Evolutionary conservation across 2,888 invertebrate genomes (phyloP).

Genomic region (Chouioia cunea): DNA sequence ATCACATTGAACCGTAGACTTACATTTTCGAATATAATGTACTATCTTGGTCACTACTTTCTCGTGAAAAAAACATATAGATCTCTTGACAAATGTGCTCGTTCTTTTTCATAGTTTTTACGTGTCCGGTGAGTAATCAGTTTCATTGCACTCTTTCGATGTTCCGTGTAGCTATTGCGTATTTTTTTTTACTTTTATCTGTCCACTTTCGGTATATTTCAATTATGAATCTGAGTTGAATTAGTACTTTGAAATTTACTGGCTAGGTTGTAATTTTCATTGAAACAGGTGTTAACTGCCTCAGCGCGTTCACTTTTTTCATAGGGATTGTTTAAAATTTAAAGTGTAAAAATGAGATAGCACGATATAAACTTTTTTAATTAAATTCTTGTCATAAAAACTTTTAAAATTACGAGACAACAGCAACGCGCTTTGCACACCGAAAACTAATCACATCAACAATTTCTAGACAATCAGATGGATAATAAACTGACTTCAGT

Average conservation of each 20-base stretch:
- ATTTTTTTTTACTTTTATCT: neutral
- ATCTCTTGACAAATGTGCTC: constrained; percentile 36
- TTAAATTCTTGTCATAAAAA: too few species aligned
- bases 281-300: constrained; percentile 8
- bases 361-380: too few species aligned
- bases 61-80: constrained; percentile 33
- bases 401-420: too few species aligned
- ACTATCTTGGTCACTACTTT: neutral
- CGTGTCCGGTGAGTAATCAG: constrained; percentile 18
- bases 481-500: too few species aligned
- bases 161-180: constrained; percentile 33
- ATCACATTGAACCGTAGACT: neutral
- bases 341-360: too few species aligned
- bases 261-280: constrained; percentile 21
- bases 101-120: constrained; percentile 14
- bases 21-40: neutral
- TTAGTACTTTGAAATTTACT: constrained; percentile 9
- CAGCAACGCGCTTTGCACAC: too few species aligned
- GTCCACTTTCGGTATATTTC: constrained; percentile 38
- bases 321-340: too few species aligned
- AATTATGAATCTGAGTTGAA: constrained; percentile 32
- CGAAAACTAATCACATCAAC: too few species aligned
- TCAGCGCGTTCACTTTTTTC: too few species aligned
- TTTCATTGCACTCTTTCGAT: constrained; percentile 27
- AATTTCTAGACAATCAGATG: too few species aligned